These are phyloP conservation scores for Gouania willdenowi DNA, from an alignment of 2,797 vertebrate species.

Conservation along the genomic window DNA sequence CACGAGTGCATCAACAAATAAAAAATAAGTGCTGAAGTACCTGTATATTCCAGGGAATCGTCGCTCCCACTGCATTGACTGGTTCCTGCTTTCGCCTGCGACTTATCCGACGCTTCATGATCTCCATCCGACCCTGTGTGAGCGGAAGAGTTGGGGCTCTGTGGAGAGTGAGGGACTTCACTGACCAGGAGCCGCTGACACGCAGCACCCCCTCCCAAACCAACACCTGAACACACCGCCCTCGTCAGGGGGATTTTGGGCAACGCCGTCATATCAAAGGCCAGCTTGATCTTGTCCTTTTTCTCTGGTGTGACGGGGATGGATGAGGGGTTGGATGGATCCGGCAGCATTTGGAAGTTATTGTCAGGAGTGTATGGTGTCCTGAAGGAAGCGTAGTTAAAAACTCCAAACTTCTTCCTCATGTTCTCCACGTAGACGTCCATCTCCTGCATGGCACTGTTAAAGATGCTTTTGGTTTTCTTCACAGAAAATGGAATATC, in stretches of 20 bases:
- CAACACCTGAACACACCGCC: constrained; percentile 65
- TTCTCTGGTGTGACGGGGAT: constrained; percentile 88
- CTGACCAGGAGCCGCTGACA: constrained; percentile 79
- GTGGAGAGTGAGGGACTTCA: constrained; percentile 91
- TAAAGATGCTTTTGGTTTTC: constrained; percentile 99
- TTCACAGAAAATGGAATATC: constrained; percentile 99
- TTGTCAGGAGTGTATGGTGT: constrained; percentile 96
- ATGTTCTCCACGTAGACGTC: constrained; percentile 98
- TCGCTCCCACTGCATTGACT: constrained; percentile 88
- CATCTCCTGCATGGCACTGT: constrained; percentile 99
- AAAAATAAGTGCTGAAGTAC: too few relatives aligned
- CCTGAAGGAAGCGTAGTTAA: constrained; percentile 96
- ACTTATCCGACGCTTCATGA: constrained; percentile 84
- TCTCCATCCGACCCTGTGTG: constrained; percentile 94
- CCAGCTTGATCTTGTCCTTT: constrained; percentile 95
- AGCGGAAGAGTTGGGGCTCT: constrained; percentile 94
- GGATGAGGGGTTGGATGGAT: constrained; percentile 87
- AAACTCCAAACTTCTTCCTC: constrained; percentile 91
- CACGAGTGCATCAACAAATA: too few relatives aligned
- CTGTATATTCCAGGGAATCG: constrained; percentile 91
- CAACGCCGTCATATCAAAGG: constrained; percentile 93
- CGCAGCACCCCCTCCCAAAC: constrained; percentile 38
- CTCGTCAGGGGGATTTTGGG: constrained; percentile 91
- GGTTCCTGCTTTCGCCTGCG: constrained; percentile 76
- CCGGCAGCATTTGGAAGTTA: constrained; percentile 95